Evolutionary conservation across 2,888 invertebrate genomes (phyloP), one percentile per base, ranked within the genome.

Genomic region (Azorinus chamasolen): DNA sequence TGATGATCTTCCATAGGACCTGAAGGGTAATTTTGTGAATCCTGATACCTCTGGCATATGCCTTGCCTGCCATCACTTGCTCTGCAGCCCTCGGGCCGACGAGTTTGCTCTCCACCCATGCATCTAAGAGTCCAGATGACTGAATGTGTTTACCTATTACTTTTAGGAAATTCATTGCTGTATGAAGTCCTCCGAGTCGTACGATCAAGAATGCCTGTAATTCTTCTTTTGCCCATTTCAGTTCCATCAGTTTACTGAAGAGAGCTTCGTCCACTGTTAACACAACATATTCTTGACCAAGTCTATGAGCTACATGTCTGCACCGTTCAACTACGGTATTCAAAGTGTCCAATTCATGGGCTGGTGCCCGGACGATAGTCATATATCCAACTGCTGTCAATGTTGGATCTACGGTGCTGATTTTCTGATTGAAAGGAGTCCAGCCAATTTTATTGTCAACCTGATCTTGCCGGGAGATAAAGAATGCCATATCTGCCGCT

Each of bases 201-300:
- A 58, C 50, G 41, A 71, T 71, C 20, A 55, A 51, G 14, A n/a
- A 25, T 27, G 71, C 72, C 22, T 27, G 14, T 14, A 18, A 45
- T 27, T 51, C 20, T 16, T 20, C 39, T 16, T 16, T 37, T 43
- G 68, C 41, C 71, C 68, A 71, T 25, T 71, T 71, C 12, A 71
- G 39, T 41, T 71, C 66, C 66, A 71, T 71, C 54, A 68, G 24
- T 45, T 24, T 71, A 0, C 25, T 43, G 48, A 41, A 70, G 20
- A 70, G 53, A 12, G 71, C 45, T 20, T 71, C 48, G 20, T 71
- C 68, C 53, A 70, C 66, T 0, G 57, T 71, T 6, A 71, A 20
- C 16, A 71, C 50, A 24, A 71, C 45, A 61, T 61, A 27, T 25
- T 45, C 16, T 8, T 61, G 46, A 2, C 32, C 48, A 0, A 61